Percentiles rank a stretch among this genome's conserved stretches.
Conservation (phyloP, 2,797 vertebrate genomes). For the Craterocephalus amniculus region DNA sequence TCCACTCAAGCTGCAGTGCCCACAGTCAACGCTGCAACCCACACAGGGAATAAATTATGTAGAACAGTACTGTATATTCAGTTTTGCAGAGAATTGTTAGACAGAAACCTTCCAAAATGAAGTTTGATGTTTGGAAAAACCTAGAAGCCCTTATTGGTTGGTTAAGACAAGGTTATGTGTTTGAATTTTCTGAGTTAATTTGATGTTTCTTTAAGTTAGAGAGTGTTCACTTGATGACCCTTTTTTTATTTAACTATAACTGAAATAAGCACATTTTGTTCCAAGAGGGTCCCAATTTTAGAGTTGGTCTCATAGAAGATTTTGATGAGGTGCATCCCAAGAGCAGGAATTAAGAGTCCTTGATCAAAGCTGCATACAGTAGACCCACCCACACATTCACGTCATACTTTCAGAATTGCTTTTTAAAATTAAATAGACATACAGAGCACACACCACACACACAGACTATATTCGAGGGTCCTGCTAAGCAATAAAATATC, state of each 20-base stretch:
- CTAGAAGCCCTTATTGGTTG: background rate
- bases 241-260: background rate
- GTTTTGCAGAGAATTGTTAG: constrained; percentile 12
- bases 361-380: constrained; percentile 33
- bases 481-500: constrained; percentile 19
- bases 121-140: background rate
- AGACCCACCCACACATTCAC: constrained; percentile 19
- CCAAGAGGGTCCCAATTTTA: constrained; percentile 20
- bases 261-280: constrained; percentile 12
- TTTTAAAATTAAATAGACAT: constrained; percentile 18
- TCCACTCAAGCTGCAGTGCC: constrained; percentile 5
- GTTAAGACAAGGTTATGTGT: background rate
- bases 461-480: constrained; percentile 24
- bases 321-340: constrained; percentile 29
- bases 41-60: constrained; percentile 19
- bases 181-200: background rate
- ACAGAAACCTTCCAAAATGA: constrained; percentile 18
- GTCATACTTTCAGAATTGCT: constrained; percentile 16
- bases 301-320: constrained; percentile 18
- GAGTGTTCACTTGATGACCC: constrained; percentile 3
- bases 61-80: constrained; percentile 10
- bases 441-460: constrained; percentile 14
- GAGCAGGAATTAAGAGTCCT: constrained; percentile 21
- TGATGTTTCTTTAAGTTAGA: constrained; percentile 3
- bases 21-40: constrained; percentile 24